These are phyloP conservation scores for Coendou prehensilis DNA, from an alignment of 2,797 vertebrate species.

Conservation along the genomic window DNA sequence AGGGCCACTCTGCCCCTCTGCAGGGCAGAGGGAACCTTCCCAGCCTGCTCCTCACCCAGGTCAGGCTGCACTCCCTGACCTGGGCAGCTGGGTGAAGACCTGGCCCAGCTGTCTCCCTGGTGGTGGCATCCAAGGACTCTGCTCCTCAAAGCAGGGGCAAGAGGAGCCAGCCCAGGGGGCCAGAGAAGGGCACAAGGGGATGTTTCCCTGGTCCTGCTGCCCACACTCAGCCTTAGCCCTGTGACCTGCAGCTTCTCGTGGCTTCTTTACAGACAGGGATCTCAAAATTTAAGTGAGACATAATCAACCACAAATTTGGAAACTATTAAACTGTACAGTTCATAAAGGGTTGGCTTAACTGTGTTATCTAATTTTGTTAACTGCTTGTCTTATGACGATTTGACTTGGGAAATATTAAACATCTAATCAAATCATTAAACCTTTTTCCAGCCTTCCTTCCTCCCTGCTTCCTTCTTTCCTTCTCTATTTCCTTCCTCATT, in stretches of 20 bases:
- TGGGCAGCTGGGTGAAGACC: background rate
- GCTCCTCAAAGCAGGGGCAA: background rate
- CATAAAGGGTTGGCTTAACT: background rate
- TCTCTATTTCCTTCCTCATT: background rate
- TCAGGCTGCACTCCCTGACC: background rate
- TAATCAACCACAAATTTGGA: background rate
- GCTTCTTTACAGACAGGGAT: background rate
- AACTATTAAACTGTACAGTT: background rate
- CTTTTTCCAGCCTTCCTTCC: no score
- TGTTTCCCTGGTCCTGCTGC: background rate
- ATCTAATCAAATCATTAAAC: background rate
- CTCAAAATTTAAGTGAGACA: background rate
- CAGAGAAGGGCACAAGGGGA: background rate
- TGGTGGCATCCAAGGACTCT: background rate
- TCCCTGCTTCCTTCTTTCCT: background rate
- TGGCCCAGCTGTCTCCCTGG: no score
- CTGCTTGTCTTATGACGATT: background rate
- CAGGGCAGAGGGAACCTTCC: background rate
- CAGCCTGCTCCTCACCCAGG: no score
- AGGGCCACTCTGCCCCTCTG: fast-evolving
- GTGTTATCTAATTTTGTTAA: background rate
- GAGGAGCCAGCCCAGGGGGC: no score
- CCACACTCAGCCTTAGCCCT: background rate
- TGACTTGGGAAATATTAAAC: background rate
- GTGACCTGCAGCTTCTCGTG: background rate